Percentiles rank a stretch among this genome's conserved stretches.
Conservation (phyloP, 2,113 vertebrate species). For the Xyrauchen texanus region DNA sequence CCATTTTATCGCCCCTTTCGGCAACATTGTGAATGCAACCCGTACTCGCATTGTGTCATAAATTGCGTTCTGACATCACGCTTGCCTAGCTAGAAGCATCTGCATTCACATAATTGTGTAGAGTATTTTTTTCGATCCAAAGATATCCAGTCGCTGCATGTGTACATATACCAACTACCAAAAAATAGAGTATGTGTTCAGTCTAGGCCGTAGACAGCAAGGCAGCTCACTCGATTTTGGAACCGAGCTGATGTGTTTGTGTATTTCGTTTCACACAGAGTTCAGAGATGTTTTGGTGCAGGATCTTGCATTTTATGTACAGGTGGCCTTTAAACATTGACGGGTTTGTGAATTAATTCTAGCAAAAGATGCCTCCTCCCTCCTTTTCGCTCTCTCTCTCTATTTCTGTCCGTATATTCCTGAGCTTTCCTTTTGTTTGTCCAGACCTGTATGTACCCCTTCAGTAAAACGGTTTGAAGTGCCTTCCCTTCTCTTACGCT, state of each 20-base stretch:
- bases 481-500: neutral
- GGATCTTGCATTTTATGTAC: slow-evolving; percentile 17
- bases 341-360: slow-evolving; percentile 22
- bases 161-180: too few species aligned
- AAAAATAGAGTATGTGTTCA: too few species aligned
- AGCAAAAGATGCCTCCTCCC: slow-evolving; percentile 11
- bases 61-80: too few species aligned
- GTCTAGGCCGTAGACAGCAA: neutral
- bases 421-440: slow-evolving; percentile 11
- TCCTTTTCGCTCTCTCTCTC: neutral
- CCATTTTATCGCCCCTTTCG: too few species aligned
- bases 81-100: too few species aligned
- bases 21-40: too few species aligned
- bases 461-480: slow-evolving; percentile 33
- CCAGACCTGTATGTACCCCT: slow-evolving; percentile 6
- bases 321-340: slow-evolving; percentile 22
- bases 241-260: slow-evolving; percentile 28
- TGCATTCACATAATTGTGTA: too few species aligned
- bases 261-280: neutral
- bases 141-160: too few species aligned
- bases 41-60: too few species aligned
- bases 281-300: slow-evolving; percentile 14
- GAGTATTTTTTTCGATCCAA: too few species aligned
- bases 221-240: neutral
- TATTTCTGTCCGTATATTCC: neutral